Evolutionary conservation across 1,140 invertebrate species (phyloP).

Genomic region (Orchestia grillus): DNA sequence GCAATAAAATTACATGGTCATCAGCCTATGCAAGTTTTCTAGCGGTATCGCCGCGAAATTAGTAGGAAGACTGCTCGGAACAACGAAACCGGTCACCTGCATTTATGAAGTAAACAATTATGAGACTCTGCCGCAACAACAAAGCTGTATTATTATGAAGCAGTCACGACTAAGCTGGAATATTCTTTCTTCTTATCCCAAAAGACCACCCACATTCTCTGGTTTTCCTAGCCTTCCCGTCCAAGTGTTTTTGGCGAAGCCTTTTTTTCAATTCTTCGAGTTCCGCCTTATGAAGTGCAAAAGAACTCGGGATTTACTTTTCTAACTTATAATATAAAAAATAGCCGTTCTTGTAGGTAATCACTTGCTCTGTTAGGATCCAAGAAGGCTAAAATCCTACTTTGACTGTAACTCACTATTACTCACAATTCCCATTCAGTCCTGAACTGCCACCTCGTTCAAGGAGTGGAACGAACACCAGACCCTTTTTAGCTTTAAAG

Average conservation of each 20-base stretch:
- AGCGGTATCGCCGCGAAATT: neutral
- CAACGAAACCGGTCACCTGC: slow-evolving; percentile 38
- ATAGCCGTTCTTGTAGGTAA: no score
- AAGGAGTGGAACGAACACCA: no score
- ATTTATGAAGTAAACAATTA: slow-evolving; percentile 19
- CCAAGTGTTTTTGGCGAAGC: neutral
- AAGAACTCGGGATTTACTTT: neutral
- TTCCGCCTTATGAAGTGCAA: neutral
- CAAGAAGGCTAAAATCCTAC: no score
- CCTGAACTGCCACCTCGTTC: no score
- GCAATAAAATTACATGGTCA: slow-evolving; percentile 9
- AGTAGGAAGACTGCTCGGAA: neutral
- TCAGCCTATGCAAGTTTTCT: neutral
- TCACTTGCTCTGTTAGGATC: no score
- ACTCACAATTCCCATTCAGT: no score
- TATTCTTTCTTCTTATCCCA: neutral
- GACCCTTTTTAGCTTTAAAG: no score
- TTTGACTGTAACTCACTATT: no score
- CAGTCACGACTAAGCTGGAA: slow-evolving; percentile 14
- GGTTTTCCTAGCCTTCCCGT: neutral
- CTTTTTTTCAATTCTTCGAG: neutral
- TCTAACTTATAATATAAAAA: no score
- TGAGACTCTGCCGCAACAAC: slow-evolving; percentile 29
- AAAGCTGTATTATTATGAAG: slow-evolving; percentile 37
- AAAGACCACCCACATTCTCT: neutral